phyloP scores from a whole-genome alignment of 2,888 invertebrate species.

The Amphipoea oculea region DNA sequence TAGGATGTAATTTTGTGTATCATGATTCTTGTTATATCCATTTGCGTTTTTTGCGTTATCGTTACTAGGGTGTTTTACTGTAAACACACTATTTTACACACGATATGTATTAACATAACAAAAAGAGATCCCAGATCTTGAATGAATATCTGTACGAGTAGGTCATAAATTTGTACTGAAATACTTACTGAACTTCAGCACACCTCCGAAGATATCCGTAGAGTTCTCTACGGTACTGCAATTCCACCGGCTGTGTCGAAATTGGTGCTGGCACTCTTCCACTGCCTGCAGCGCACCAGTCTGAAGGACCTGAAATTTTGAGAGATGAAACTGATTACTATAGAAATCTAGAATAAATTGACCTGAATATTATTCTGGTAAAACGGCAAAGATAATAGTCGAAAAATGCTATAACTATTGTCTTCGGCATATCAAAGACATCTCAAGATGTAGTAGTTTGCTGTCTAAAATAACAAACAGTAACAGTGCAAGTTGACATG shows the following conservation, averaged over 20 bases:
- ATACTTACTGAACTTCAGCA: slow-evolving; percentile 95
- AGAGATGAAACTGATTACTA: background rate
- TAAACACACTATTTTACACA: background rate
- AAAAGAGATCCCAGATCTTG: background rate
- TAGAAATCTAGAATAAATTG: background rate
- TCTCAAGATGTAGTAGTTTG: background rate
- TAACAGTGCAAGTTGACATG: background rate
- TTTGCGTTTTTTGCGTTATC: background rate
- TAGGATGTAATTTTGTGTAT: background rate
- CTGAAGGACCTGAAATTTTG: slow-evolving; percentile 92
- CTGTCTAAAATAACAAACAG: background rate
- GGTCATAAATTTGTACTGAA: background rate
- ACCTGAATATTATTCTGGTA: background rate
- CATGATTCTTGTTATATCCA: background rate
- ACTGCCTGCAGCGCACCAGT: slow-evolving; percentile 96
- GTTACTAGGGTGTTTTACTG: background rate
- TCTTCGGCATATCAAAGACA: background rate
- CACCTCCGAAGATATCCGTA: slow-evolving; percentile 95
- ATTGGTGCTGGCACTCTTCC: slow-evolving; percentile 97
- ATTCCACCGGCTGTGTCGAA: slow-evolving; percentile 96
- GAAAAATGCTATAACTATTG: background rate
- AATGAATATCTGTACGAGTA: background rate
- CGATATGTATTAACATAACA: background rate
- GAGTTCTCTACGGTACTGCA: slow-evolving; percentile 95
- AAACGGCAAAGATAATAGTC: background rate